Percentiles rank a stretch among this genome's conserved stretches.
Conservation (phyloP, 2,797 vertebrate species). For the Antrozous pallidus region DNA sequence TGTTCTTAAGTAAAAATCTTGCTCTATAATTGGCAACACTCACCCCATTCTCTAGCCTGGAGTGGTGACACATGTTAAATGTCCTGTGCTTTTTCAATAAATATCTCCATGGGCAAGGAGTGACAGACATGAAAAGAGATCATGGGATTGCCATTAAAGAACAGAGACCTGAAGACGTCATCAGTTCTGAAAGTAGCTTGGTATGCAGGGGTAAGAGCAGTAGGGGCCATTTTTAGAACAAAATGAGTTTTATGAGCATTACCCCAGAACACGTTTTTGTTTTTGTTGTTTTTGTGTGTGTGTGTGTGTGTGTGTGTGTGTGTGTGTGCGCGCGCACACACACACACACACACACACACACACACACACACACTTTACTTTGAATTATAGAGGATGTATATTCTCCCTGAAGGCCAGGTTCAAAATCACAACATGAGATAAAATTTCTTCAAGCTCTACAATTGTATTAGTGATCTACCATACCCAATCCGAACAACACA, state of each 20-base stretch:
- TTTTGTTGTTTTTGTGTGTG: no score
- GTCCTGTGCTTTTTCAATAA: background rate
- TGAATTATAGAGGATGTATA: background rate
- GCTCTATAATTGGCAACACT: rapidly evolving
- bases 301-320: background rate
- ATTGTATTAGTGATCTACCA: background rate
- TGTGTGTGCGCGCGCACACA: rapidly evolving
- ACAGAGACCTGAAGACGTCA: rapidly evolving
- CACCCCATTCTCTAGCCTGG: background rate
- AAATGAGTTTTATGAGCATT: background rate
- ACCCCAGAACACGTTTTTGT: background rate
- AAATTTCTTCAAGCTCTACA: background rate
- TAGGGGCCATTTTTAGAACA: background rate
- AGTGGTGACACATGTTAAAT: background rate
- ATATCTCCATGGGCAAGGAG: background rate
- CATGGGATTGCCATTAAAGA: background rate
- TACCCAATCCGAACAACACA: background rate
- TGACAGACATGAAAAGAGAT: background rate
- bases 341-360: background rate
- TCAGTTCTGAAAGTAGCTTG: background rate
- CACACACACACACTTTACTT: background rate
- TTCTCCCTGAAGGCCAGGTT: background rate
- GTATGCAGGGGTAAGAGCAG: background rate
- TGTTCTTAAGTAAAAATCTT: background rate
- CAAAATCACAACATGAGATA: background rate